phyloP scores from a whole-genome alignment of 1,140 invertebrate species.

The Drosophila parvula region DNA sequence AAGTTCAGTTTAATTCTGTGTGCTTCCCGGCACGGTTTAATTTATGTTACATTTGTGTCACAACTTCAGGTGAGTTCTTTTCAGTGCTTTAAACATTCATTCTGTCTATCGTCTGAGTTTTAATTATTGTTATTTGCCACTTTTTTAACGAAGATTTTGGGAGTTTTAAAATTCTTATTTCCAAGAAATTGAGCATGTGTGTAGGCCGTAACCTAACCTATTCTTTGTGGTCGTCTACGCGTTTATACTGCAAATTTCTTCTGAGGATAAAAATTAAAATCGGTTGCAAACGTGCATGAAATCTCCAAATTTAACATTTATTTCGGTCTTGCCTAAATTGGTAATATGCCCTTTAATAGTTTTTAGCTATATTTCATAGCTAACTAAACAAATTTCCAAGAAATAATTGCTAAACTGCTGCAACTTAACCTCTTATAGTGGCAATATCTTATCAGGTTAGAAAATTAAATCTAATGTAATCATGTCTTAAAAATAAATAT shows the following conservation, averaged over 20 bases:
- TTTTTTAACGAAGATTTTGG: neutral
- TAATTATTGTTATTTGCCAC: neutral
- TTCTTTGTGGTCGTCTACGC: neutral
- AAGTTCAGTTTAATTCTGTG: neutral
- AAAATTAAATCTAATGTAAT: no score
- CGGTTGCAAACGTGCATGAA: neutral
- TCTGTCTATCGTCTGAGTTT: neutral
- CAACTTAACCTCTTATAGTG: no score
- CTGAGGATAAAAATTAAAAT: neutral
- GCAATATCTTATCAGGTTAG: no score
- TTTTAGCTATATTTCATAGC: neutral
- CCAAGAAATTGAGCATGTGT: no score
- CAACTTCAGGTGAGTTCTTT: neutral
- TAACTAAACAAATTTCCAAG: neutral
- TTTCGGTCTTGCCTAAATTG: neutral
- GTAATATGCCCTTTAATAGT: neutral
- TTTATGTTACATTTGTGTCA: neutral
- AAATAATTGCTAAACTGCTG: neutral
- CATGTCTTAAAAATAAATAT: no score
- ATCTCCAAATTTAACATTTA: neutral
- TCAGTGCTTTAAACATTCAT: neutral
- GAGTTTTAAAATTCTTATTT: no score
- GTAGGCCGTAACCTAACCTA: neutral
- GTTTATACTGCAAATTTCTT: neutral
- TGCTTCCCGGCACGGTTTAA: neutral